Base-by-base conservation (phyloP, 2,888 invertebrate genomes). In the Bedellia somnulentella region DNA sequence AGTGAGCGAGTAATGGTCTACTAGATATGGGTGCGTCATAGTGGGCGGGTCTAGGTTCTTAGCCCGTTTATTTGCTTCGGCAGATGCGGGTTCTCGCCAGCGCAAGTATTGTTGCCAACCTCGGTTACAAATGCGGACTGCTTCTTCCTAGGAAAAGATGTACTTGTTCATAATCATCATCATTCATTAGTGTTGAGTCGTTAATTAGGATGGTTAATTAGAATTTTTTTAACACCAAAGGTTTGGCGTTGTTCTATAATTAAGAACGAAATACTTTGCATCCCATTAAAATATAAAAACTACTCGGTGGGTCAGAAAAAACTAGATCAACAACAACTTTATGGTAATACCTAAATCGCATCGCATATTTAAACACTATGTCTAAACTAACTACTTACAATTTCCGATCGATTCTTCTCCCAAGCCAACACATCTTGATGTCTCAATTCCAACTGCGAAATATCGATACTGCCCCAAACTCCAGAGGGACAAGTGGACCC, bases 71-170 rank as follows among this genome's bases (percentile, higher is more conserved):
- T 95, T 89, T 37, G 93, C 93, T 51, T 95, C 97, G 0, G 83
- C 77, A 0, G 96, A 93, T 0, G 99, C 92, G 0, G 85, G 80
- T 25, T 94, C 94, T 36, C 98, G 79, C 38, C 96, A 93, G 39
- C 83, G 80, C 1, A 91, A 50, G 63, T 98, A 99, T 43, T 95
- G 91, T 51, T 87, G 86, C 76, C 93, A 94, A 0, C 91, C 97
- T 52, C 97, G 97, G 22, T 80, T 81, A 37, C 90, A 86, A 0
- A 91, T 91, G 38, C 87, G 61, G 2, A 42, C 53, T n/a, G 75
- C 67, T 32, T 75, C 75, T 45, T 64, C 66, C 73, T 71, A 33
- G 3, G n/a, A 31, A 31, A 24, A 9, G 18, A 18, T n/a, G n/a
- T n/a, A n/a, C n/a, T n/a, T n/a, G n/a, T n/a, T n/a, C n/a, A n/a